Base-by-base conservation (phyloP, 2,888 invertebrate species). In the Monochamus alternatus region DNA sequence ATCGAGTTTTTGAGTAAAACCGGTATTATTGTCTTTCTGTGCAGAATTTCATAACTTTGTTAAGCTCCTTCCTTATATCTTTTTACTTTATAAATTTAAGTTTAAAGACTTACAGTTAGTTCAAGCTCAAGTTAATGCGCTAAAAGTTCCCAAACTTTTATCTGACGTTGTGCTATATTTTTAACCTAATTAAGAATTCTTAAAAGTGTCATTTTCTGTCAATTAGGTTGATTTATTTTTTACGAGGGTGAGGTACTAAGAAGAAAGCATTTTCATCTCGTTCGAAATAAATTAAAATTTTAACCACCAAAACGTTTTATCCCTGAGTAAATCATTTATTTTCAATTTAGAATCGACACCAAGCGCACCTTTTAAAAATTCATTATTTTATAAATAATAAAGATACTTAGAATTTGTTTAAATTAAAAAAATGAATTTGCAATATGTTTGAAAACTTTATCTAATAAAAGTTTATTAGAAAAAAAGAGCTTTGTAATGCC, bases 1-100 rank as follows among this genome's bases (percentile, higher is more conserved):
- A 64, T 63, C 43, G 43, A 43, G 43, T 63, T 63, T 63, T 63
- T 63, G 62, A 43, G 43, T 63, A 63, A 63, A 63, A 63, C 22
- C 43, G 22, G 62, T n/a, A 63, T 63, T 63, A 63, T 43, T 43
- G 62, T 38, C 38, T 43, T 43, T 22, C 64, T 30, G 44, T 64
- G 30, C 32, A 10, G 64, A 12, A 47, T 47, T 47, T 64, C 44
- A 64, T 64, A 47, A 64, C 64, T 64, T 63, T 63, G 62, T 63
- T 63, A 63, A 63, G 62, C 43, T 22, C 62, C 14, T 63, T 63
- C 38, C n/a, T 63, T 63, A 43, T 43, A 43, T 63, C 38, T 43
- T 14, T 14, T 63, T 47, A 64, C 30, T 47, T 64, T 64, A 64
- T 47, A 64, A 44, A 47, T 64, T 44, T 47, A 22, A 47, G 47